These are phyloP conservation scores for Trichogramma dendrolimi DNA, from an alignment of 2,888 invertebrate genomes.

Conservation along the genomic window DNA sequence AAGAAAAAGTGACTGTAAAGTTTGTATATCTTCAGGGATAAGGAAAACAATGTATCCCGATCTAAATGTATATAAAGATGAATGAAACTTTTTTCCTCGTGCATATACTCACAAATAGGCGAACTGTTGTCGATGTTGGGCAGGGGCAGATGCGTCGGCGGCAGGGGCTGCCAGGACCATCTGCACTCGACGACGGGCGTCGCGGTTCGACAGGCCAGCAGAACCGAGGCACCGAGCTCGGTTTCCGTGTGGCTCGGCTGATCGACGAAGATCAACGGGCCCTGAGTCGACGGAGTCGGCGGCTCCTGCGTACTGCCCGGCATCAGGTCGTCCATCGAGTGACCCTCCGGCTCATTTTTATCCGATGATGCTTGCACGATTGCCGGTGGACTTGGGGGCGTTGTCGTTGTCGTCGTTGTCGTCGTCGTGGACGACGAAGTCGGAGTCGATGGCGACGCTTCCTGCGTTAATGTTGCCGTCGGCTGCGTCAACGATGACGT, in stretches of 20 bases:
- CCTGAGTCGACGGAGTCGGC: conserved; percentile 23
- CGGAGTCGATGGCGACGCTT: conserved; percentile 6
- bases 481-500: conserved; percentile 36
- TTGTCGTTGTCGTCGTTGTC: conserved; percentile 4
- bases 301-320: conserved; percentile 34
- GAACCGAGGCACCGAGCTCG: conserved; percentile 43
- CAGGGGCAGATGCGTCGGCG: conserved; percentile 44
- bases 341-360: conserved; percentile 30
- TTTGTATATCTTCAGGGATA: too few species aligned
- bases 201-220: conserved; percentile 44
- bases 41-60: neutral
- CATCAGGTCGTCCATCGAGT: conserved; percentile 41
- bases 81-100: conserved; percentile 4
- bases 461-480: conserved; percentile 29
- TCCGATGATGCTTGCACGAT: neutral
- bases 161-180: conserved; percentile 48
- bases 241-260: conserved; percentile 43
- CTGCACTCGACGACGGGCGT: conserved; percentile 46
- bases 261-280: conserved; percentile 40
- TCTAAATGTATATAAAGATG: neutral
- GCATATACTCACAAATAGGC: conserved; percentile 15
- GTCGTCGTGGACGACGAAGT: conserved; percentile 28
- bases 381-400: neutral
- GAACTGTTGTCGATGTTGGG: conserved; percentile 41
- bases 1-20: neutral